Percentiles rank a stretch among this genome's conserved stretches.
Evolutionary conservation across 2,888 invertebrate genomes (phyloP).

Genomic region (Ptilodon capucinus): DNA sequence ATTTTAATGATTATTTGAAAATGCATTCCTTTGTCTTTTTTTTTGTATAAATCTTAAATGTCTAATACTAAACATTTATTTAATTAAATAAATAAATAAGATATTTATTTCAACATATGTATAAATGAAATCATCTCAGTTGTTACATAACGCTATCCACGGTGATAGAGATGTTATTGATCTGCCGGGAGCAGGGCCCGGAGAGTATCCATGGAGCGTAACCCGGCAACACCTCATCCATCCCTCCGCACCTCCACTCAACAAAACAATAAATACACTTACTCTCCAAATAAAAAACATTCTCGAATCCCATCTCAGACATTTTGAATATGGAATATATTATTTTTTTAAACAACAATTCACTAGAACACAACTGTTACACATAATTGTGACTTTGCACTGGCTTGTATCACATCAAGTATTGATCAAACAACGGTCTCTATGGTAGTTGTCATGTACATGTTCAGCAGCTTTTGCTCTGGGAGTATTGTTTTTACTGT

Average conservation of each 20-base stretch:
- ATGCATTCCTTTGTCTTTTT: no score
- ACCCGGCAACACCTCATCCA: conserved; percentile 76
- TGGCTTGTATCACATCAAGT: conserved; percentile 53
- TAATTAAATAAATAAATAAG: no score
- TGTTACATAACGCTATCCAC: conserved; percentile 75
- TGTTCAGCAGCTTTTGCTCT: conserved; percentile 41
- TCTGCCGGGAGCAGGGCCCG: conserved; percentile 62
- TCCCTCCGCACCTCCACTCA: conserved; percentile 58
- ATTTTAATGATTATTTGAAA: background rate
- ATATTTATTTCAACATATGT: conserved; percentile 31
- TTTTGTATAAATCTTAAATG: background rate
- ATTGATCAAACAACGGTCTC: conserved; percentile 78
- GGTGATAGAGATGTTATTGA: conserved; percentile 76
- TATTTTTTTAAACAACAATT: conserved; percentile 36
- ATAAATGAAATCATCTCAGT: conserved; percentile 35
- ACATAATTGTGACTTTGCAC: conserved; percentile 60
- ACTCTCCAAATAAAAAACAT: conserved; percentile 80
- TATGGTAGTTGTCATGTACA: conserved; percentile 47
- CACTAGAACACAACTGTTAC: conserved; percentile 47
- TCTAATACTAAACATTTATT: no score
- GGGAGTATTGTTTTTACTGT: conserved; percentile 40
- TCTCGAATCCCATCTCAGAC: conserved; percentile 79
- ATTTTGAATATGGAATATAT: conserved; percentile 50
- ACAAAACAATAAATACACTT: conserved; percentile 62
- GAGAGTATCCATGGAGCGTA: conserved; percentile 67